These are phyloP conservation scores for Drosophila recens DNA, from an alignment of 2,888 invertebrate genomes.

Conservation along the genomic window DNA sequence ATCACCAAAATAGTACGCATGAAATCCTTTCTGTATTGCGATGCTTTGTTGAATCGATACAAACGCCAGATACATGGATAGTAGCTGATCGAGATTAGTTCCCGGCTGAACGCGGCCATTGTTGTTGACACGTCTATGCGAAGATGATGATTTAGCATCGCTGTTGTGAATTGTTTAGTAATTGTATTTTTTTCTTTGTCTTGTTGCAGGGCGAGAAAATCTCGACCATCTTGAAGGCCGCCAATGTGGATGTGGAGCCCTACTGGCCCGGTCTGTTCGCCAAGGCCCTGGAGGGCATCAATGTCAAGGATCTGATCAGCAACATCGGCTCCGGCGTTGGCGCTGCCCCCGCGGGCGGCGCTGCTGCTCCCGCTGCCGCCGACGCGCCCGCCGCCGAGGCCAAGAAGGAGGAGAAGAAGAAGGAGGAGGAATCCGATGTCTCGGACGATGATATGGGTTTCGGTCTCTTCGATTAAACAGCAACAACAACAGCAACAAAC, in stretches of 20 bases:
- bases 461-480: slow-evolving; percentile 87
- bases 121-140: no score
- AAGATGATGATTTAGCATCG: no score
- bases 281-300: slow-evolving; percentile 97
- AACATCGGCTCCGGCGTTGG: slow-evolving; percentile 97
- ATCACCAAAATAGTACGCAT: no score
- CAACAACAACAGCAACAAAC: slow-evolving; percentile 11
- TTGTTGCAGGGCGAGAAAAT: slow-evolving; percentile 99
- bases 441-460: slow-evolving; percentile 96
- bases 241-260: slow-evolving; percentile 97
- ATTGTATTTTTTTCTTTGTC: slow-evolving; percentile 44
- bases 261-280: slow-evolving; percentile 99
- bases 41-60: no score
- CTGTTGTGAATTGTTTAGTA: neutral
- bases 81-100: no score
- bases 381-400: slow-evolving; percentile 85
- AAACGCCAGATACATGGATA: no score
- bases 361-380: slow-evolving; percentile 87
- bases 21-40: no score
- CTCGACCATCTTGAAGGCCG: slow-evolving; percentile 97
- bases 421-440: slow-evolving; percentile 90
- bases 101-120: no score
- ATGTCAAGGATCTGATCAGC: slow-evolving; percentile 96
- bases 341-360: slow-evolving; percentile 91
- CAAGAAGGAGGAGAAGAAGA: slow-evolving; percentile 87